Percentiles rank a stretch among this genome's conserved stretches.
Evolutionary conservation across 2,113 vertebrate genomes (phyloP).

Genomic region (Rhinoderma darwinii): DNA sequence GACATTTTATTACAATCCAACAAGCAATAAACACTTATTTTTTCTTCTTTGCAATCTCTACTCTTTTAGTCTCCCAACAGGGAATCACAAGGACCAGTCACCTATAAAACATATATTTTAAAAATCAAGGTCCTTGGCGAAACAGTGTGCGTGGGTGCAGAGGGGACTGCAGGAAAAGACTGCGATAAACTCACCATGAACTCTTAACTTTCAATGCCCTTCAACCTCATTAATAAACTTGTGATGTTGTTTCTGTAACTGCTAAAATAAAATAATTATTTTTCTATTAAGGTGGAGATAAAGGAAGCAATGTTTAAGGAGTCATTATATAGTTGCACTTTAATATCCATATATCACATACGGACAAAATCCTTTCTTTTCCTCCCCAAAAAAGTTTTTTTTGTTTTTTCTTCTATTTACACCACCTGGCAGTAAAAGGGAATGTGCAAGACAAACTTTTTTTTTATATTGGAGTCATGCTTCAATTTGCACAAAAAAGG

Average conservation of each 20-base stretch:
- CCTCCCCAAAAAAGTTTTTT: not conserved
- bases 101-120: constrained; percentile 50
- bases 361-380: not conserved
- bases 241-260: constrained; percentile 63
- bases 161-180: constrained; percentile 23
- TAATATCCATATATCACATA: not conserved
- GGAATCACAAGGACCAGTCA: constrained; percentile 60
- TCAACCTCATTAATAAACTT: constrained; percentile 71
- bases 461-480: constrained; percentile 18
- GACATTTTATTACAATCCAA: constrained; percentile 66
- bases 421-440: constrained; percentile 20
- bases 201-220: constrained; percentile 75
- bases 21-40: constrained; percentile 62
- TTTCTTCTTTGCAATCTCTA: constrained; percentile 52
- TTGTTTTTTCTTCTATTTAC: not conserved
- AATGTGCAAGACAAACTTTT: not conserved
- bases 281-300: constrained; percentile 42
- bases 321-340: not conserved
- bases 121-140: constrained; percentile 62
- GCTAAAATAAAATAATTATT: constrained; percentile 68
- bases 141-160: constrained; percentile 42
- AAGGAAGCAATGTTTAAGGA: not conserved
- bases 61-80: constrained; percentile 61
- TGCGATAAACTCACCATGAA: constrained; percentile 69
- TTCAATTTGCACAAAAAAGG: constrained; percentile 38